These are phyloP conservation scores for Uria aalge DNA, from an alignment of 2,113 vertebrate species.

Conservation along the genomic window DNA sequence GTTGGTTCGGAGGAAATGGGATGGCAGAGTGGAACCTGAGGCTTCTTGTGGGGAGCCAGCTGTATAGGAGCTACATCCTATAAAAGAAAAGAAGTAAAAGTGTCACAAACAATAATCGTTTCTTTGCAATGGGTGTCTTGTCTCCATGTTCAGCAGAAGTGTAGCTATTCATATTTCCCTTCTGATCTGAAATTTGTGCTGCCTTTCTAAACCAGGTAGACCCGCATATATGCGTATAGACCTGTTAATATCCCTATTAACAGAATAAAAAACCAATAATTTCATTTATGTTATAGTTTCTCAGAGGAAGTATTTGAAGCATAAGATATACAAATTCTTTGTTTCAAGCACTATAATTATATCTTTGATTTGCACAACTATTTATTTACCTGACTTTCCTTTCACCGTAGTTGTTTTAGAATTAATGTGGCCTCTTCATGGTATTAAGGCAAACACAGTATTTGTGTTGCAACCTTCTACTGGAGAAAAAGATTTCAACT, in stretches of 20 bases:
- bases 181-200: not conserved
- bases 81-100: not conserved
- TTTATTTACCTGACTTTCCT: not conserved
- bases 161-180: not conserved
- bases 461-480: not conserved
- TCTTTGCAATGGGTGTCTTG: not conserved
- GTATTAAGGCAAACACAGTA: not conserved
- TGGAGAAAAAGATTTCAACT: not conserved
- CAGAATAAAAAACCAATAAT: not conserved
- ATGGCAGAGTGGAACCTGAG: not conserved
- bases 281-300: not conserved
- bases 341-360: not conserved
- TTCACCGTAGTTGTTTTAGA: not conserved
- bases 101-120: not conserved
- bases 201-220: not conserved
- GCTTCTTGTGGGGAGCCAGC: not conserved
- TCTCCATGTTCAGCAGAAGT: not conserved
- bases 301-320: not conserved
- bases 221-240: not conserved
- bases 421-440: not conserved
- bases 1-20: not conserved
- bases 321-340: not conserved
- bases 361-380: not conserved
- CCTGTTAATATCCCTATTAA: not conserved
- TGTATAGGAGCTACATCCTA: not conserved